Base-by-base conservation (phyloP, 2,797 vertebrate genomes). In the Lepilemur septentrionalis region DNA sequence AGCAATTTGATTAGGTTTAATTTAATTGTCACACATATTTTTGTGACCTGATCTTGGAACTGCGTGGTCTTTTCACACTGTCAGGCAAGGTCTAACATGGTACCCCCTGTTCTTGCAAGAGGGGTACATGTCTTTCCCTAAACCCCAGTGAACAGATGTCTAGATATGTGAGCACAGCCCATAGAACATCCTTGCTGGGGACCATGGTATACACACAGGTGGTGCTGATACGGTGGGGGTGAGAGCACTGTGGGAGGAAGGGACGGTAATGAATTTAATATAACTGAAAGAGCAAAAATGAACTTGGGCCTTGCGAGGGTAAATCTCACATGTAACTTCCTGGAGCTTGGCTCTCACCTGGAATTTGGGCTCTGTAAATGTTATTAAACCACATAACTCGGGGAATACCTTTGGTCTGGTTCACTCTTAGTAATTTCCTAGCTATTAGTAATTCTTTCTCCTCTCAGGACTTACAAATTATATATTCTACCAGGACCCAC, bases 371-470 rank as follows among this genome's bases (percentile, higher is more conserved):
- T 67, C 73, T 70, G 6, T 79, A 61, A 90, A 52, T 25, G n/a
- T 59, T 59, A 35, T 67, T 81, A 43, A 91, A 67, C 18, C 0
- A 0, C 67, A 52, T 59, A 32, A 22, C 28, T 5, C 43, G 57
- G 22, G 48, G 20, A 59, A 69, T 4, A 70, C 35, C 48, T 88
- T 88, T 50, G 65, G 35, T 75, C 70, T 88, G 3, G 20, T 70
- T 84, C 48, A 48, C 13, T 63, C 38, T 69, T 69, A 81, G 11
- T 46, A 65, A 35, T 50, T 59, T 38, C 63, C 65, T n/a, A 63
- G 48, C 13, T 55, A 46, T 65, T 59, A 59, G 38, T 46, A 75
- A 43, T 81, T 81, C 30, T 86, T 91, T 87, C 75, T 75, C 59
- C 15, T 22, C 11, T 67, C 41, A 81, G 48, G 65, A 46, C 32